A percentile compares a stretch with the other conserved stretches of the same genome.
phyloP scores from a whole-genome alignment of 1,140 invertebrate genomes.

The Drosophila kanapiae region DNA sequence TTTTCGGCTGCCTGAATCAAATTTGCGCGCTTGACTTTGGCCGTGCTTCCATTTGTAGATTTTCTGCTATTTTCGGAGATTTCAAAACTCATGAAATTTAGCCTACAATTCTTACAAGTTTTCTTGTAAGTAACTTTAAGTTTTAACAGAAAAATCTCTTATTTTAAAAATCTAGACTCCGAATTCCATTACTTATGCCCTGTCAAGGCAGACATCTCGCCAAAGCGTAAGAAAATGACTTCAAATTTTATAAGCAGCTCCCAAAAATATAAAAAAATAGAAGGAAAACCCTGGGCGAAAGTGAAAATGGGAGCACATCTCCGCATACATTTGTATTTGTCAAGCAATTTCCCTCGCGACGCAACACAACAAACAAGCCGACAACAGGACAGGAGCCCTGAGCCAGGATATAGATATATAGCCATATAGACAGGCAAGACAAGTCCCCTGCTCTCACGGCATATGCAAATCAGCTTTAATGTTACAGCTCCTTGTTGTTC shows the following conservation, averaged over 20 bases:
- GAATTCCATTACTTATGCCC: background rate
- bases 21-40: background rate
- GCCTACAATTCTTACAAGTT: too few relatives aligned
- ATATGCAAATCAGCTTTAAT: conserved; percentile 82
- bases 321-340: conserved; percentile 60
- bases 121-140: too few relatives aligned
- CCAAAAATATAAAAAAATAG: background rate
- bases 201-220: background rate
- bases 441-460: conserved; percentile 52
- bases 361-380: background rate
- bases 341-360: conserved; percentile 51
- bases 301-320: conserved; percentile 23
- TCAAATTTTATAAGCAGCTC: background rate
- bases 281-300: conserved; percentile 5
- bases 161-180: too few relatives aligned
- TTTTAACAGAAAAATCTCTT: too few relatives aligned
- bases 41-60: background rate
- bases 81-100: background rate
- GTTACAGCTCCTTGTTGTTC: conserved; percentile 35
- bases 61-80: background rate
- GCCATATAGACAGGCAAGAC: conserved; percentile 42
- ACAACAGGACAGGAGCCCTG: conserved; percentile 6
- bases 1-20: conserved; percentile 50
- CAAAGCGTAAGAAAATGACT: background rate
- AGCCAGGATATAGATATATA: conserved; percentile 16